Evolutionary conservation across 2,888 invertebrate species (phyloP).

Genomic region (Mythimna vitellina): DNA sequence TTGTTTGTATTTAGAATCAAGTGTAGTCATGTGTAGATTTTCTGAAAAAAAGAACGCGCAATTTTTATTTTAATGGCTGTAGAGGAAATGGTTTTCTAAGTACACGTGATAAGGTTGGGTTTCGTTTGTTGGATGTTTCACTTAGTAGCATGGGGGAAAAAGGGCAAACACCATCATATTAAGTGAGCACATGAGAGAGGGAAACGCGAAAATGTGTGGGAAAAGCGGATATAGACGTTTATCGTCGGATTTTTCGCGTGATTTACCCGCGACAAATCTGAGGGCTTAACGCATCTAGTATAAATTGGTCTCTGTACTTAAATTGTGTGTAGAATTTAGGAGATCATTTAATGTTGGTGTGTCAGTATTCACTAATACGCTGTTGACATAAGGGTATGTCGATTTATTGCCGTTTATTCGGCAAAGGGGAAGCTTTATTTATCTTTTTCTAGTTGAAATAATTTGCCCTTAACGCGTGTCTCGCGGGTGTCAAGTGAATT

Average conservation of each 20-base stretch:
- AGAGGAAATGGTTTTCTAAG: slow-evolving; percentile 46
- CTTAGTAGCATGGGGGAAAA: slow-evolving; percentile 80
- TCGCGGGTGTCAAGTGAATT: slow-evolving; percentile 70
- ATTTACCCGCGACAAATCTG: slow-evolving; percentile 89
- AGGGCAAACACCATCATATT: slow-evolving; percentile 90
- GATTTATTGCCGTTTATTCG: slow-evolving; percentile 87
- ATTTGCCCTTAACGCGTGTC: slow-evolving; percentile 78
- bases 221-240: slow-evolving; percentile 91
- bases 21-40: slow-evolving; percentile 54
- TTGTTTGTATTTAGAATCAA: slow-evolving; percentile 24
- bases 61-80: slow-evolving; percentile 71
- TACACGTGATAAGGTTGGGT: slow-evolving; percentile 28
- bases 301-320: slow-evolving; percentile 68
- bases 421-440: slow-evolving; percentile 85
- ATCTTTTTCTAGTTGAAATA: slow-evolving; percentile 85
- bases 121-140: slow-evolving; percentile 47
- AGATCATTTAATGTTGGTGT: slow-evolving; percentile 72
- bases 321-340: slow-evolving; percentile 27
- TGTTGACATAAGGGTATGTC: slow-evolving; percentile 87
- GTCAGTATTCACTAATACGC: slow-evolving; percentile 83
- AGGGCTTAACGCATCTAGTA: slow-evolving; percentile 79
- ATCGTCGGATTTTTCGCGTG: slow-evolving; percentile 90
- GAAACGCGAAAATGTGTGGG: slow-evolving; percentile 90
- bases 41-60: slow-evolving; percentile 78
- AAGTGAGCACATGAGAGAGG: slow-evolving; percentile 90